Conservation (phyloP, 2,113 vertebrate genomes). For the Ptyas mucosa region DNA sequence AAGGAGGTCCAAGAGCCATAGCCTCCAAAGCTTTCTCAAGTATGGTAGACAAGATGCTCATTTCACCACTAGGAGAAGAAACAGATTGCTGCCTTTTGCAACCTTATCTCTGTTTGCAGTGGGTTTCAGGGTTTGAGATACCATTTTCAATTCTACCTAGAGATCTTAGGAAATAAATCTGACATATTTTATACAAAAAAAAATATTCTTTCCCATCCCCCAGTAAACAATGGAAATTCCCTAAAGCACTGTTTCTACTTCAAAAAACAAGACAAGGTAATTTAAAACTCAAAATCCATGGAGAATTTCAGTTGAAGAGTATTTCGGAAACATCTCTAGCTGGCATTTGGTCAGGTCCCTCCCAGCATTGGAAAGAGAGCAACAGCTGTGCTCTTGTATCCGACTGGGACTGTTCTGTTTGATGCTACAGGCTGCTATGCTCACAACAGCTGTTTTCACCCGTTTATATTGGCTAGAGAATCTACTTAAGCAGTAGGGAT, state of each 20-base stretch:
- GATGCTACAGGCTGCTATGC: not conserved
- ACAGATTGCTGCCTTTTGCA: not conserved
- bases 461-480: constrained; percentile 11
- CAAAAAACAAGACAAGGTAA: not conserved
- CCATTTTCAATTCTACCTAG: not conserved
- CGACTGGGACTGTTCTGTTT: constrained; percentile 1
- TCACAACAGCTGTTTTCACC: constrained; percentile 13
- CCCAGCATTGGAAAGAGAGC: not conserved
- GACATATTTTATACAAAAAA: not conserved
- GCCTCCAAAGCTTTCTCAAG: not conserved
- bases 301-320: not conserved
- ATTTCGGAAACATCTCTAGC: not conserved
- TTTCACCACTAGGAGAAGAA: not conserved
- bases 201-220: not conserved
- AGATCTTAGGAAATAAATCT: not conserved
- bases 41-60: not conserved
- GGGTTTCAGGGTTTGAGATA: not conserved
- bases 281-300: not conserved
- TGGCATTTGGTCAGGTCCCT: constrained; percentile 12
- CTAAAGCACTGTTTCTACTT: not conserved
- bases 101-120: not conserved
- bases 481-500: constrained; percentile 6
- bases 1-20: not conserved
- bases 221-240: not conserved
- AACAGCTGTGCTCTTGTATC: constrained; percentile 5